Conservation (phyloP, 1,140 invertebrate genomes). For the Diuraphis noxia region DNA sequence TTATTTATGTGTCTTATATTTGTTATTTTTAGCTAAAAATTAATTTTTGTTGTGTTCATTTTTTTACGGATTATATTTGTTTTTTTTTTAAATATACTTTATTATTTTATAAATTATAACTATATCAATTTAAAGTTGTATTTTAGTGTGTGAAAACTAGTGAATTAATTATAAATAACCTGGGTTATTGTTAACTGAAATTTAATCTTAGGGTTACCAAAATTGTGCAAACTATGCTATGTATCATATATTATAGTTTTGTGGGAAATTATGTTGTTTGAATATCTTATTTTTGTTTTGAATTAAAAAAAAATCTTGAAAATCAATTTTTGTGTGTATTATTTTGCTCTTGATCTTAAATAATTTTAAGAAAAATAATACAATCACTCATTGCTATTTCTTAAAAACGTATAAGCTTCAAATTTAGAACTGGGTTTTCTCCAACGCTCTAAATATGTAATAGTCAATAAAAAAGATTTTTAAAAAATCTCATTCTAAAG, state of each 20-base stretch:
- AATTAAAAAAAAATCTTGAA: neutral
- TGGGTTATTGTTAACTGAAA: neutral
- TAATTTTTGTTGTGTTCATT: constrained; percentile 40
- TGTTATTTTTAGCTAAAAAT: constrained; percentile 16
- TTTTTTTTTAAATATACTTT: neutral
- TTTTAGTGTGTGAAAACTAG: constrained; percentile 27
- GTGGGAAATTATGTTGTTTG: neutral
- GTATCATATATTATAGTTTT: constrained; percentile 4
- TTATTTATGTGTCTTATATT: neutral
- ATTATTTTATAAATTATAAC: constrained; percentile 1
- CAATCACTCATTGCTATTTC: neutral
- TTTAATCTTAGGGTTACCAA: constrained; percentile 3
- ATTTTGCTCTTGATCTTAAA: neutral
- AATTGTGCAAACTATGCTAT: constrained; percentile 13
- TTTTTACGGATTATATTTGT: constrained; percentile 14
- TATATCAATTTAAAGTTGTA: neutral
- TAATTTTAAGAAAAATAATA: neutral
- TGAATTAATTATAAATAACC: neutral
- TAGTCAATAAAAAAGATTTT: no score
- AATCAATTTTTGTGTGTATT: neutral
- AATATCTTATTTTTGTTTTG: constrained; percentile 23
- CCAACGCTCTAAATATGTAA: no score
- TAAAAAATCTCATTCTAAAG: no score
- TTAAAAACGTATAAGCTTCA: no score
- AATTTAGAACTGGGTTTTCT: no score